Evolutionary conservation across 2,113 vertebrate species (phyloP), one percentile per base, ranked within the genome.

Genomic region (Lates calcarifer): DNA sequence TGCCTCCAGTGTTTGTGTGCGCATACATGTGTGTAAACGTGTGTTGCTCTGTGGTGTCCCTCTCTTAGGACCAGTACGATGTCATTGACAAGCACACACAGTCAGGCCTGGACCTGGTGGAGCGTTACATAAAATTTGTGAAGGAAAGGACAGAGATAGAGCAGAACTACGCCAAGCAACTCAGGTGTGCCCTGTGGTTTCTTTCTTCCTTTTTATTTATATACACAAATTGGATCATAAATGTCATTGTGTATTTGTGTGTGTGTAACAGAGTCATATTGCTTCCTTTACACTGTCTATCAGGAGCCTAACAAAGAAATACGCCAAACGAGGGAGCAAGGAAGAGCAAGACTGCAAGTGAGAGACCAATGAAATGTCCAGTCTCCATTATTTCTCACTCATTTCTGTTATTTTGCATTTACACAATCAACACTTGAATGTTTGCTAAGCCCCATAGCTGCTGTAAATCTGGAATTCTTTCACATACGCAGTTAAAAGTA

Each of bases 41-140:
- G 8, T n/a, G 66, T 63, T 28, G 1, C 41, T 29, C 33, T 64
- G 2, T 72, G 24, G 6, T 56, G 4, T 67, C 67, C 6, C 57
- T 62, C 60, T 70, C 18, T 60, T 8, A 97, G 97, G 97, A 97
- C 91, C 97, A 97, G 90, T 95, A 94, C 74, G 97, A 97, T 45
- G 95, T 92, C 71, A 94, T 97, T 0, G 97, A 97, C 78, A 95
- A 96, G 61, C 97, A 97, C 82, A 97, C 97, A 3, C 96, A 95
- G 79, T 95, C 92, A 20, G 97, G 96, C 5, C 91, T 96, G 47
- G 97, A 97, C 81, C 92, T 96, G 82, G 73, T 96, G 92, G 97
- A 97, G 29, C 95, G 94, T 58, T 97, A 97, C 18, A 93, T 96
- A 33, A 97, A 97, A 93, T 97, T 97, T 84, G 96, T 97, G 63